These are phyloP conservation scores for Drosophila siamana DNA, from an alignment of 2,888 invertebrate species.

Conservation along the genomic window DNA sequence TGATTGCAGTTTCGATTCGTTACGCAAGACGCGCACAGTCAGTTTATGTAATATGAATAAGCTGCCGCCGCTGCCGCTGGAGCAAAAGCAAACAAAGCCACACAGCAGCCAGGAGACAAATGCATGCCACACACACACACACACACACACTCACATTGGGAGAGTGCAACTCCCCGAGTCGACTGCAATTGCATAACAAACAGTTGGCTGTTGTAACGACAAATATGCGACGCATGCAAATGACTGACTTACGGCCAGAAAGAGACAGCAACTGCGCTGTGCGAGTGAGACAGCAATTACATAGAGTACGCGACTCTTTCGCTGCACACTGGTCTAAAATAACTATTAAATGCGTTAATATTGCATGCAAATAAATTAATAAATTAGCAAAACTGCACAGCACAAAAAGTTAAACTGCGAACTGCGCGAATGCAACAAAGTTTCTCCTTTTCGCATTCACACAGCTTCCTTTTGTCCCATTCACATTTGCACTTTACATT, in stretches of 20 bases:
- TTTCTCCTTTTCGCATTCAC: background rate
- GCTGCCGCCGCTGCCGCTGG: slow-evolving; percentile 49
- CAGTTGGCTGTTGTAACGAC: slow-evolving; percentile 81
- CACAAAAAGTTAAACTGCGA: background rate
- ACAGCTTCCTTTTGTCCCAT: background rate
- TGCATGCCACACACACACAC: slow-evolving; percentile 20
- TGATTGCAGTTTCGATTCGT: slow-evolving; percentile 77
- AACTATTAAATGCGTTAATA: slow-evolving; percentile 1
- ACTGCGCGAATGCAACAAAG: background rate
- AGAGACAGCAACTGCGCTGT: slow-evolving; percentile 50
- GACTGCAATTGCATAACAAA: slow-evolving; percentile 81
- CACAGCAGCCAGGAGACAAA: slow-evolving; percentile 47
- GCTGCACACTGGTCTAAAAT: slow-evolving; percentile 38
- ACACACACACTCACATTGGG: slow-evolving; percentile 4
- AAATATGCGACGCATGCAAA: slow-evolving; percentile 82
- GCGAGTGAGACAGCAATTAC: slow-evolving; percentile 19
- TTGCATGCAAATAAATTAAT: slow-evolving; percentile 21
- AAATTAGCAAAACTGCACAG: slow-evolving; percentile 1
- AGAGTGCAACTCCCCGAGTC: slow-evolving; percentile 55
- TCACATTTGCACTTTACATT: background rate
- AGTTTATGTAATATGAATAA: slow-evolving; percentile 80
- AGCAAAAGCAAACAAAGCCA: slow-evolving; percentile 46
- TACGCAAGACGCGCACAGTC: slow-evolving; percentile 75
- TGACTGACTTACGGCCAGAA: slow-evolving; percentile 74
- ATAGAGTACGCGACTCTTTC: background rate